A percentile compares a stretch with the other conserved stretches of the same genome.
phyloP scores from a whole-genome alignment of 2,113 vertebrate genomes.

The Pyxicephalus adspersus region DNA sequence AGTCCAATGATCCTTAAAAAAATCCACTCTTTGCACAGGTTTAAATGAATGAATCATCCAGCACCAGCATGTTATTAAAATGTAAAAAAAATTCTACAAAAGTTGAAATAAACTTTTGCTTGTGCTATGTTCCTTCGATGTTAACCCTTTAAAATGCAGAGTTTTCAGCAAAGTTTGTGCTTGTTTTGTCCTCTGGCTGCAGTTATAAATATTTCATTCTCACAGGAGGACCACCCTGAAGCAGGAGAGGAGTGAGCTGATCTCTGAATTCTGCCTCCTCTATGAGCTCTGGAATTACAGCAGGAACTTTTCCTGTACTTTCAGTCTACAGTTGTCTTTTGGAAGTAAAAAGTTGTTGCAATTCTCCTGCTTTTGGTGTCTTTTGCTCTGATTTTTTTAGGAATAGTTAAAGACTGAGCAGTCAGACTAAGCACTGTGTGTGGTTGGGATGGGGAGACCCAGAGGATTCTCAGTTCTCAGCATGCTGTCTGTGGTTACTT shows the following conservation, averaged over 20 bases:
- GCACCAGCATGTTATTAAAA: not conserved
- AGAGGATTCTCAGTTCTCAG: slow-evolving; percentile 59
- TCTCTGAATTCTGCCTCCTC: slow-evolving; percentile 41
- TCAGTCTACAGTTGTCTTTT: slow-evolving; percentile 11
- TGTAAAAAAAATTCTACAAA: not conserved
- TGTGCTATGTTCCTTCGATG: not conserved
- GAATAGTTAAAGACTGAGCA: slow-evolving; percentile 40
- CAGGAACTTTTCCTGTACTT: slow-evolving; percentile 38
- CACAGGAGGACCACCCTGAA: slow-evolving; percentile 56
- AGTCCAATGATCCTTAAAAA: slow-evolving; percentile 10
- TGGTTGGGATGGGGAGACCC: slow-evolving; percentile 58
- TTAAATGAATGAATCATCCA: slow-evolving; percentile 31
- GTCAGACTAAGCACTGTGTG: slow-evolving; percentile 59
- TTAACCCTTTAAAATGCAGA: slow-evolving; percentile 6
- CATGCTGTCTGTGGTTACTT: slow-evolving; percentile 56
- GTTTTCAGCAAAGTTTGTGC: slow-evolving; percentile 39
- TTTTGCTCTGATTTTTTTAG: slow-evolving; percentile 50
- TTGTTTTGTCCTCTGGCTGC: slow-evolving; percentile 42
- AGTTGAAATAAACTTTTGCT: slow-evolving; percentile 6
- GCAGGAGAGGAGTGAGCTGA: slow-evolving; percentile 42
- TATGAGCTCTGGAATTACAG: not conserved
- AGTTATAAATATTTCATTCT: slow-evolving; percentile 50
- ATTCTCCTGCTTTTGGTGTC: slow-evolving; percentile 17
- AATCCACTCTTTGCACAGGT: slow-evolving; percentile 19
- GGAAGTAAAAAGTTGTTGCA: not conserved